Evolutionary conservation across 2,113 vertebrate genomes (phyloP), one percentile per base, ranked within the genome.

Genomic region (Neomonachus schauinslandi): DNA sequence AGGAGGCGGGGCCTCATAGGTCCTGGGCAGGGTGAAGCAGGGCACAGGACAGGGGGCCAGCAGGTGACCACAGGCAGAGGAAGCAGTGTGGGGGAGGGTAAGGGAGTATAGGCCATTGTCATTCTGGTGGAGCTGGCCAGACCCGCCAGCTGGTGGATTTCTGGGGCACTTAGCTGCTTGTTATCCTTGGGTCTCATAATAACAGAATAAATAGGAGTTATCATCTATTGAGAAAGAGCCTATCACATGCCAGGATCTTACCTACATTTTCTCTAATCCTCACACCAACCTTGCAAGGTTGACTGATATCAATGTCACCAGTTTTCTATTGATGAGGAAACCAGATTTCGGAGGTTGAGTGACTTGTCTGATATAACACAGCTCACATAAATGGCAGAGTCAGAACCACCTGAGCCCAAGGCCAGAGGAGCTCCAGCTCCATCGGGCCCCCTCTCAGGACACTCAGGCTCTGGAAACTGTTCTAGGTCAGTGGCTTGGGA

Each of bases 241-340:
- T 76, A 22, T 80, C 94, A 31, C 4, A 21, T 84, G 36, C 81
- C 86, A 82, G 53, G 83, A 77, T 53, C 80, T 84, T 24, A 88
- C 71, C 51, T 71, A 13, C 61, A 16, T 53, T 74, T 80, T 83
- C 76, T 89, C 95, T 95, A 57, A 96, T 82, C 89, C 72, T 86
- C 83, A 65, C 18, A 39, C 12, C 51, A n/a, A 9, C 63, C 61
- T 57, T 18, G 89, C 59, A 61, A 81, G 86, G 49, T 24, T 39
- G 39, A 57, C 69, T 21, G 53, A 24, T 42, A 93, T 33, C 74
- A 31, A 7, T 7, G 82, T 86, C 82, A 55, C 28, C 31, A 13
- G 72, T 31, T 85, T 57, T 33, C 42, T 5, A 33, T 12, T 24
- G 59, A 59, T 2, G 5, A 63, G 77, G 57, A 82, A 42, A 74